Percentiles rank a stretch among this genome's conserved stretches.
These are phyloP conservation scores for Cuculus canorus DNA, from an alignment of 2,797 vertebrate species.

Conservation along the genomic window DNA sequence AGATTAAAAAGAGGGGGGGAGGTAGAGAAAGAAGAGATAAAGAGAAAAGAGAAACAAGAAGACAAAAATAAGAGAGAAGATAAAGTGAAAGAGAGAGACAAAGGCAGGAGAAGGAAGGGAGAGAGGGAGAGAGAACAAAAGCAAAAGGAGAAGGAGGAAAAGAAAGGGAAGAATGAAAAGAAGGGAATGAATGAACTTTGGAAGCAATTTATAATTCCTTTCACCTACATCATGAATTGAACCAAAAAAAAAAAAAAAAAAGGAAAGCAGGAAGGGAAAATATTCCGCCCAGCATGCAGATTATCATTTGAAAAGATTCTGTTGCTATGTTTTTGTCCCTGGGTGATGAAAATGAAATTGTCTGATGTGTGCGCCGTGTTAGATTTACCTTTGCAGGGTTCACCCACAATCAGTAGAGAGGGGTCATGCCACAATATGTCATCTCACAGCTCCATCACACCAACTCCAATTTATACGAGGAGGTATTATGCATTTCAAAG, in stretches of 20 bases:
- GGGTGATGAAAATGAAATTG: conserved; percentile 88
- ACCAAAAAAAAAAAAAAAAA: not conserved
- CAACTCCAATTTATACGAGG: conserved; percentile 83
- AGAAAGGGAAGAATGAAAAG: not conserved
- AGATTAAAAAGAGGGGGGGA: too few species aligned
- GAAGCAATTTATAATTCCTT: conserved; percentile 59
- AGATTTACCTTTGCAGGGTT: conserved; percentile 85
- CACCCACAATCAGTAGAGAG: conserved; percentile 81
- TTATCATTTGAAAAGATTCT: conserved; percentile 86
- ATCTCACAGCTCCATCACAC: conserved; percentile 81
- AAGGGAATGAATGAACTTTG: conserved; percentile 63
- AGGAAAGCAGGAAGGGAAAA: conserved; percentile 11
- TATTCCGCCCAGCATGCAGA: conserved; percentile 67
- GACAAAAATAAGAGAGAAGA: too few species aligned
- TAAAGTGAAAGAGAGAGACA: too few species aligned
- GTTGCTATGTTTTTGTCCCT: conserved; percentile 80
- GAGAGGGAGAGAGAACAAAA: not conserved
- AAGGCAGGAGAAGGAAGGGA: not conserved
- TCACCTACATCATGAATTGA: conserved; percentile 51
- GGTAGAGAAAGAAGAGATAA: not conserved
- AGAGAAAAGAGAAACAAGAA: too few species aligned
- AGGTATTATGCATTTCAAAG: conserved; percentile 88
- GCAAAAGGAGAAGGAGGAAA: not conserved
- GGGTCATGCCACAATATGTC: conserved; percentile 83
- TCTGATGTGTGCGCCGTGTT: conserved; percentile 81